Evolutionary conservation across 2,888 invertebrate genomes (phyloP).

Genomic region (Cybosia mesomella): DNA sequence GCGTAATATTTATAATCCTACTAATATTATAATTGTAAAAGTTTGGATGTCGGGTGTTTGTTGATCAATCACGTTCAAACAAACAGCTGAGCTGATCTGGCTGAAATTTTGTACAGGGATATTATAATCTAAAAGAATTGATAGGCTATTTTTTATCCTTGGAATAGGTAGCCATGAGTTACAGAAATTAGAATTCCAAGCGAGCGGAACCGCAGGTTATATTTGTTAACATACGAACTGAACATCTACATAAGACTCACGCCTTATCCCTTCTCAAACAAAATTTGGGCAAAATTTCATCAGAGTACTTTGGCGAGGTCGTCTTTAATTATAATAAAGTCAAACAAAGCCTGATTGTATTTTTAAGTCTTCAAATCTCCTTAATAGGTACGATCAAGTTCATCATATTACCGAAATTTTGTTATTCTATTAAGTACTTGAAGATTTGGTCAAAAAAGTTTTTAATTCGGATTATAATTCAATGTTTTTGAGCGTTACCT

Average conservation of each 20-base stretch:
- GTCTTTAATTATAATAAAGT: background rate
- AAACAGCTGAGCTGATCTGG: too few relatives aligned
- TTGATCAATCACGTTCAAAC: too few relatives aligned
- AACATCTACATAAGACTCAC: background rate
- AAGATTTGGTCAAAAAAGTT: background rate
- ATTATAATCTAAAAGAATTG: too few relatives aligned
- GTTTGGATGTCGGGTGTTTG: too few relatives aligned
- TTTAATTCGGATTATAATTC: background rate
- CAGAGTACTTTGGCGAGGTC: background rate
- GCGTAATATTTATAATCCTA: too few relatives aligned
- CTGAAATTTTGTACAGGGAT: too few relatives aligned
- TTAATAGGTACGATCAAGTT: slow-evolving; percentile 6
- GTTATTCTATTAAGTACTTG: background rate
- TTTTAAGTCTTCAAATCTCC: background rate
- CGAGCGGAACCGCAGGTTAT: too few relatives aligned
- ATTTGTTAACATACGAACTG: background rate
- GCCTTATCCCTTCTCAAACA: background rate
- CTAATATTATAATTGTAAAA: too few relatives aligned
- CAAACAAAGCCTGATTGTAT: background rate
- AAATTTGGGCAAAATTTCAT: background rate
- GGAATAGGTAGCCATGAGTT: too few relatives aligned
- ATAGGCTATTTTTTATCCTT: too few relatives aligned
- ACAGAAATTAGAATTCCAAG: too few relatives aligned
- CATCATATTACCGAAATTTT: background rate
- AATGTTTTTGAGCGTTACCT: too few relatives aligned